Base-by-base conservation (phyloP, 2,888 invertebrate genomes). In the Erpobdella octoculata region DNA sequence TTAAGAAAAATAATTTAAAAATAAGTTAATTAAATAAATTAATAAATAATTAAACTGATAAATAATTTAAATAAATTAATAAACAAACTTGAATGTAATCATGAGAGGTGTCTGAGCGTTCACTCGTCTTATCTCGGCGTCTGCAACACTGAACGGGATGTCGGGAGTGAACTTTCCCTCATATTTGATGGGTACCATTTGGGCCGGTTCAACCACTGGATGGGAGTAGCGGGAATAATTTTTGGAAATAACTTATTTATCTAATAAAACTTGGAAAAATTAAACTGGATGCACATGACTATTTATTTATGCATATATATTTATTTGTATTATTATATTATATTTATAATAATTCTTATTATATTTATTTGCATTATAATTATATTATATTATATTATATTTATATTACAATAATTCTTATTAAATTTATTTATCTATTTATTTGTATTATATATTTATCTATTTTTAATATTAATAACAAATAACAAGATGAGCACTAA, bases 161-260 rank as follows among this genome's bases (percentile, higher is more conserved):
- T 25, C 35, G 28, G 8, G 12, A 12, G 5, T 31, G 18, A 25
- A 33, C 33, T 61, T 35, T 5, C 33, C 9, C 5, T 25, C n/a
- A 35, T 61, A 61, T 25, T 8, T 6, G 28, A 61, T 67, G 12
- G 67, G 46, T n/a, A 67, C 38, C 21, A 67, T n/a, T 3, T 33
- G 28, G 31, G 67, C 38, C 5, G 67, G 67, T 5, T 46, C 67
- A n/a, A 67, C 33, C 67, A 67, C 67, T 67, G 67, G 15, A 6
- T 48, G 53, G 28, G 53, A 6, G 5, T 3, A 21, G 3, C 2
- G 46, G 18, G 46, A 46, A 46, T 46, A 21, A n/a, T 6, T 8
- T 53, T 18, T 21, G 6, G 28, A n/a, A 21, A 25, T 4, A 53
- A 53, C 21, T n/a, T 12, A 53, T 53, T 8, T 21, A 1, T 53